Base-by-base conservation (phyloP, 2,797 vertebrate species). In the Notolabrus celidotus region DNA sequence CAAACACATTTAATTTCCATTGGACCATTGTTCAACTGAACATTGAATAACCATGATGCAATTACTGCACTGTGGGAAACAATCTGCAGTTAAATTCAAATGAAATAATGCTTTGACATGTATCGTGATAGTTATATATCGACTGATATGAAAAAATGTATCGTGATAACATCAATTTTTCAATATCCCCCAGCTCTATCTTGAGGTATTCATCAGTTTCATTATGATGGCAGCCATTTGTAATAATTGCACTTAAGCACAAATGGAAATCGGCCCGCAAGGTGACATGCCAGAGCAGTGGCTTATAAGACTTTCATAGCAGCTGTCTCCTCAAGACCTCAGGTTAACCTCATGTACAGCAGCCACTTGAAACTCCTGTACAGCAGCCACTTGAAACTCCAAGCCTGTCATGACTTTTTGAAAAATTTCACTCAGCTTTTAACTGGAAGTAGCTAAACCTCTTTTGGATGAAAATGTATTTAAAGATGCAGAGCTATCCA, bases 151-250 rank as follows among this genome's bases (percentile, higher is more conserved):
- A n/a, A n/a, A n/a, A n/a, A n/a, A n/a, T n/a, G n/a, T n/a, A n/a
- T n/a, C n/a, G n/a, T n/a, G n/a, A n/a, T n/a, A n/a, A n/a, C n/a
- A n/a, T n/a, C n/a, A n/a, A n/a, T n/a, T n/a, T n/a, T n/a, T n/a
- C n/a, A n/a, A n/a, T n/a, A n/a, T n/a, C n/a, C n/a, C n/a, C n/a
- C n/a, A 31, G 62, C 47, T 69, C 19, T 58, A 41, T 56, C 69
- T n/a, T n/a, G 50, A 78, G 86, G 73, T 83, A 85, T 84, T 90
- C 56, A 83, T 80, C 74, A 77, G 41, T 78, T 86, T 76, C 59
- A 83, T 86, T 82, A 74, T 58, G 70, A 27, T 66, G 66, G 33
- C 45, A 66, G 76, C 63, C 61, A 68, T 87, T 78, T 82, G 62
- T 46, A 74, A 68, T 52, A 53, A 64, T 74, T 74, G 58, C 65